These are phyloP conservation scores for human DNA, from an alignment of 2,113 vertebrate genomes.

Conservation along the genomic window DNA sequence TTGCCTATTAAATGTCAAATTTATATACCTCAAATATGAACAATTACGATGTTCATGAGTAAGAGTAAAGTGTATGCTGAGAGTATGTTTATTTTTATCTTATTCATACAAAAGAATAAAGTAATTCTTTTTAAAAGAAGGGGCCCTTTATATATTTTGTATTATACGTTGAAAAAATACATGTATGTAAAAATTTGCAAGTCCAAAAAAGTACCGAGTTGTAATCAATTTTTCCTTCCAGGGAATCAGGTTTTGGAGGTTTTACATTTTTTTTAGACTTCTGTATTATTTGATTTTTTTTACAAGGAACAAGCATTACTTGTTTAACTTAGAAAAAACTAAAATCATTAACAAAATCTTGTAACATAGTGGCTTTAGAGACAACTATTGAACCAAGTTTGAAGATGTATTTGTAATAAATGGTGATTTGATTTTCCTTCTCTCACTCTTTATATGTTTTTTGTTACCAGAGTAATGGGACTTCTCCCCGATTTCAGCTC, in stretches of 20 bases:
- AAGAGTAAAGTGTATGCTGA: not conserved
- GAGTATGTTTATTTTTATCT: not conserved
- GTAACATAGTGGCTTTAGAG: not conserved
- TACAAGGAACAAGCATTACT: not conserved
- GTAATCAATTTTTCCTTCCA: not conserved
- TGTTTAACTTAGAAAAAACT: not conserved
- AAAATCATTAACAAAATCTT: not conserved
- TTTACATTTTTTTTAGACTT: not conserved
- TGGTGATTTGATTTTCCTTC: not conserved
- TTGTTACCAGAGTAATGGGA: constrained; percentile 5
- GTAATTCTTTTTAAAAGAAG: not conserved
- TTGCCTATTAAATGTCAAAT: constrained; percentile 16
- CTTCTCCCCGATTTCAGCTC: not conserved
- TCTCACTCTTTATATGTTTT: not conserved
- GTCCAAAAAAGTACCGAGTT: not conserved
- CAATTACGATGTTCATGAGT: not conserved
- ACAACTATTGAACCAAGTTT: not conserved
- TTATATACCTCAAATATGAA: not conserved
- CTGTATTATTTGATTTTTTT: constrained; percentile 19
- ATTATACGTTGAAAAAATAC: not conserved
- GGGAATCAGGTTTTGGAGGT: not conserved
- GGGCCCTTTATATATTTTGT: not conserved
- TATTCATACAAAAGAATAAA: not conserved
- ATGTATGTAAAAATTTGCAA: not conserved
- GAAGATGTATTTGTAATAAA: constrained; percentile 8